These are phyloP conservation scores for Griposia aprilina DNA, from an alignment of 2,888 invertebrate genomes.

Conservation along the genomic window DNA sequence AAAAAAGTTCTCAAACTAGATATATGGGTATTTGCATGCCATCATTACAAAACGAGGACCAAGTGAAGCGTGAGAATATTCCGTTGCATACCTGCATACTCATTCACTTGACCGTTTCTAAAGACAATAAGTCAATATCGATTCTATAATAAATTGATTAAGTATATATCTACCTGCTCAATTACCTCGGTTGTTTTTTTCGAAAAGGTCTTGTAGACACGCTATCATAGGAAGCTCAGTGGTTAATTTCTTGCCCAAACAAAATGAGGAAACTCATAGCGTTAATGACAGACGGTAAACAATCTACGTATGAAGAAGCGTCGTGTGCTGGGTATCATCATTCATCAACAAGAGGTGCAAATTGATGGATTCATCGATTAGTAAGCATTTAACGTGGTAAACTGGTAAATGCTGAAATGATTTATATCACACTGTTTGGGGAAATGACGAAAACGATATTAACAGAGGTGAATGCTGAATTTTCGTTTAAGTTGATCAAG, in stretches of 20 bases:
- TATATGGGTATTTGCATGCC: slow-evolving; percentile 26
- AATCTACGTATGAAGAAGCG: slow-evolving; percentile 11
- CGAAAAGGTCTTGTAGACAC: background rate
- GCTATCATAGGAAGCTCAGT: slow-evolving; percentile 19
- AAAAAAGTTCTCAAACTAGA: slow-evolving; percentile 21
- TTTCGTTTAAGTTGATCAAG: background rate
- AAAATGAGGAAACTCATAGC: slow-evolving; percentile 25
- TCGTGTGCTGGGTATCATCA: slow-evolving; percentile 32
- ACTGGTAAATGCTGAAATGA: slow-evolving; percentile 16
- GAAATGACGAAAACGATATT: background rate
- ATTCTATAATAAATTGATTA: slow-evolving; percentile 17
- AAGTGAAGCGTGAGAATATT: slow-evolving; percentile 50
- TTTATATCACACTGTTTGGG: slow-evolving; percentile 14
- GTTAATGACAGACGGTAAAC: slow-evolving; percentile 46
- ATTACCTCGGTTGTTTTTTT: slow-evolving; percentile 2
- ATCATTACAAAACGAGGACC: slow-evolving; percentile 32
- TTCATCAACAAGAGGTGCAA: slow-evolving; percentile 27
- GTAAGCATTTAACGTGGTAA: slow-evolving; percentile 19
- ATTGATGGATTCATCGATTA: slow-evolving; percentile 56
- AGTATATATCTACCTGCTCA: too few relatives aligned
- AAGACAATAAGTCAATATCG: slow-evolving; percentile 20
- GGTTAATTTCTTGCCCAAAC: slow-evolving; percentile 32
- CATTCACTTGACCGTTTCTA: slow-evolving; percentile 33
- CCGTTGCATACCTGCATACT: slow-evolving; percentile 31
- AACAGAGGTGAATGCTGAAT: background rate